A percentile compares a stretch with the other conserved stretches of the same genome.
Evolutionary conservation across 2,888 invertebrate genomes (phyloP).

Genomic region (Alsophila aescularia): DNA sequence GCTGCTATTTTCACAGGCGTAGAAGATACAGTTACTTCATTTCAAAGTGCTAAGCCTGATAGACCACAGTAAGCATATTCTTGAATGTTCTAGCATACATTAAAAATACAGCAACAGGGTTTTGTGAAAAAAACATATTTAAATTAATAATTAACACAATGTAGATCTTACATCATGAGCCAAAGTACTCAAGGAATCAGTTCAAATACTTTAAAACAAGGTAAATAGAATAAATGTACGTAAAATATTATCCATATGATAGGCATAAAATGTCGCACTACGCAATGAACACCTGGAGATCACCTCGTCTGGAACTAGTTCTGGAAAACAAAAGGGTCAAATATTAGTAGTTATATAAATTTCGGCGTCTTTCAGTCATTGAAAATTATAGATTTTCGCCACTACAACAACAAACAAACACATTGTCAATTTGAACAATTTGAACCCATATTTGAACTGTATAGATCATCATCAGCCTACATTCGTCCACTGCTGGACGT

Average conservation of each 20-base stretch:
- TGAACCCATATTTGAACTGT: no score
- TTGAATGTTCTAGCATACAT: not conserved
- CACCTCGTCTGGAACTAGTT: slow-evolving; percentile 1
- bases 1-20: no score
- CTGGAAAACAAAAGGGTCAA: slow-evolving; percentile 1
- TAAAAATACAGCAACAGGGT: not conserved
- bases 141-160: slow-evolving; percentile 31
- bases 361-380: no score
- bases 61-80: not conserved
- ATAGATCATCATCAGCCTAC: no score
- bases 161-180: slow-evolving; percentile 33
- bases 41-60: no score
- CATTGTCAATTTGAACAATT: no score
- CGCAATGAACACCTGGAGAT: slow-evolving; percentile 1
- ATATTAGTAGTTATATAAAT: no score
- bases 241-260: slow-evolving; percentile 9
- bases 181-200: slow-evolving; percentile 15
- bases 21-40: no score
- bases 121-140: slow-evolving; percentile 22
- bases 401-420: no score
- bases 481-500: no score
- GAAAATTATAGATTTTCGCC: no score
- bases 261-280: not conserved
- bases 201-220: not conserved
- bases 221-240: not conserved